phyloP scores from a whole-genome alignment of 2,113 vertebrate genomes.

The Rhegmatorhina hoffmannsi region DNA sequence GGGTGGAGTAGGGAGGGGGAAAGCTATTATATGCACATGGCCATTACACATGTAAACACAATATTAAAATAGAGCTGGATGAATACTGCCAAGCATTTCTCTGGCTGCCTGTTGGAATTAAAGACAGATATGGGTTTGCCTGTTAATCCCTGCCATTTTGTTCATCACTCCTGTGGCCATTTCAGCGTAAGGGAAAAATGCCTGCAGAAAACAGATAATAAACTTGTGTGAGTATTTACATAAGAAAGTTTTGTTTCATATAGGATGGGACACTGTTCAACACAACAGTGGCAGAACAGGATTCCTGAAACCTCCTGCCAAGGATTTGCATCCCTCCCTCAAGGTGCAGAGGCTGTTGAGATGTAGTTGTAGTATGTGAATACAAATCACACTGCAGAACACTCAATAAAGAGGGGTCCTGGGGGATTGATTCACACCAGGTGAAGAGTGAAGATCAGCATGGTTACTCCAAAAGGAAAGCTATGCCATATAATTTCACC shows the following conservation, averaged over 20 bases:
- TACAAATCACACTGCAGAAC: background rate
- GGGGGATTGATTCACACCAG: background rate
- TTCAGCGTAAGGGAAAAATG: background rate
- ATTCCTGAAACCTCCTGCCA: conserved; percentile 1
- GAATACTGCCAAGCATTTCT: background rate
- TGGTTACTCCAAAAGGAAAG: background rate
- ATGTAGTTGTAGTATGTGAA: background rate
- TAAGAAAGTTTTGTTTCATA: background rate
- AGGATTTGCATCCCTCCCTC: background rate
- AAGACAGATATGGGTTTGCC: background rate
- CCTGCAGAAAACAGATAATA: background rate
- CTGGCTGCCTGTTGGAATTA: background rate
- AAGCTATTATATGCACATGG: conserved; percentile 19
- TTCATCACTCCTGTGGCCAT: background rate
- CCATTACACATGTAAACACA: conserved; percentile 33
- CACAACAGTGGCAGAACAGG: background rate
- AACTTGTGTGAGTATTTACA: background rate
- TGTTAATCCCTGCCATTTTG: background rate
- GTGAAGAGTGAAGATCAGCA: background rate
- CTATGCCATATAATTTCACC: background rate
- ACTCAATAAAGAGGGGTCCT: background rate
- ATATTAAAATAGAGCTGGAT: conserved; percentile 29
- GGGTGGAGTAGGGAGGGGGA: conserved; percentile 49
- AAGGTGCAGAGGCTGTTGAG: background rate
- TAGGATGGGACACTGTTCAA: background rate